phyloP scores from a whole-genome alignment of 2,888 invertebrate species.

The Macrosiphum euphorbiae region DNA sequence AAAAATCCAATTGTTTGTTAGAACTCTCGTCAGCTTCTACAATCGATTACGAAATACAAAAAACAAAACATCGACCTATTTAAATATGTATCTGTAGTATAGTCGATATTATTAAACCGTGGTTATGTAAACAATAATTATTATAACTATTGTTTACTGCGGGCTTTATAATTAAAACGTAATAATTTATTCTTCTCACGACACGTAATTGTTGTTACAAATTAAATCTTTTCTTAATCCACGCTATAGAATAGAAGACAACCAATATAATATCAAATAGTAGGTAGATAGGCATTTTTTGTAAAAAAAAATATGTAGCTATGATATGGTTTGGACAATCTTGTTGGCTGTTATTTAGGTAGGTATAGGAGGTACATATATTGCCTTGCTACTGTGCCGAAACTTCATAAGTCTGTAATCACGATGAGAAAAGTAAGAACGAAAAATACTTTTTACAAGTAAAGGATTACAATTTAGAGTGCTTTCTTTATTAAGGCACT shows the following conservation, averaged over 20 bases:
- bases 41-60: not conserved
- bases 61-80: conserved; percentile 9
- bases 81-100: not conserved
- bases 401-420: not conserved
- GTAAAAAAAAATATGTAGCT: not conserved
- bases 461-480: not conserved
- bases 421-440: not conserved
- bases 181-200: conserved; percentile 15
- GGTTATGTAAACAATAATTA: not conserved
- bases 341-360: not conserved
- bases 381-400: not conserved
- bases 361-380: not conserved
- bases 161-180: not conserved
- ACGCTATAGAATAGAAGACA: not conserved
- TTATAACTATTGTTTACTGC: conserved; percentile 3
- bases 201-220: not conserved
- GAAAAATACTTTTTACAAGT: not conserved
- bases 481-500: not conserved
- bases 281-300: not conserved
- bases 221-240: not conserved
- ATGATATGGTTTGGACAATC: not conserved
- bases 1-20: not conserved
- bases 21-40: not conserved
- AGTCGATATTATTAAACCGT: not conserved
- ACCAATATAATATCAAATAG: not conserved